These are phyloP conservation scores for Garrulus glandarius DNA, from an alignment of 2,797 vertebrate species.

Conservation along the genomic window DNA sequence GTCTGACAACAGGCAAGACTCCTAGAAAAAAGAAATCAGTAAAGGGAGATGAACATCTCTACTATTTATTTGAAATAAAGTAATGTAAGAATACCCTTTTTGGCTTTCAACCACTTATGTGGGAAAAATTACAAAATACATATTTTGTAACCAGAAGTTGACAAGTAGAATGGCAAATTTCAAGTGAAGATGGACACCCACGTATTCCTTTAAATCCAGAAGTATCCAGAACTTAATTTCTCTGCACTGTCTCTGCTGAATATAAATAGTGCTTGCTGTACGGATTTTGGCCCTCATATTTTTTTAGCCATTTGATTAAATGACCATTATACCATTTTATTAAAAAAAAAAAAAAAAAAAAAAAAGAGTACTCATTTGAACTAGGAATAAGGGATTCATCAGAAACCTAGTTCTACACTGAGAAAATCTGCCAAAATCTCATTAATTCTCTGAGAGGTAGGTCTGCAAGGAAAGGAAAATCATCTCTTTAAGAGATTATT, in stretches of 20 bases:
- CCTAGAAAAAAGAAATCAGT: not conserved
- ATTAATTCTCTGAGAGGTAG: not conserved
- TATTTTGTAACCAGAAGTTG: not conserved
- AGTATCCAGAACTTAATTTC: not conserved
- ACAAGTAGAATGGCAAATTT: not conserved
- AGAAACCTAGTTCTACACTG: not conserved
- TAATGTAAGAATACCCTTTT: not conserved
- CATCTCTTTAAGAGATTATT: not conserved
- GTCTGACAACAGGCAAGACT: not conserved
- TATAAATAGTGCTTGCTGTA: not conserved
- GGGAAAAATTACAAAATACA: not conserved
- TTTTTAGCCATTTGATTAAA: not conserved
- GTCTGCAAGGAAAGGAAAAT: not conserved
- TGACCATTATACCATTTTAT: not conserved
- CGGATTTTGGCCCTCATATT: not conserved
- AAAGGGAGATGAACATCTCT: not conserved
- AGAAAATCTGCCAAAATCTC: not conserved
- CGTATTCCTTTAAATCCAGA: not conserved
- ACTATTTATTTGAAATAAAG: not conserved
- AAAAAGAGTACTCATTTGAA: not conserved
- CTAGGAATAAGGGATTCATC: not conserved
- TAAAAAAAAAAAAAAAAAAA: not conserved
- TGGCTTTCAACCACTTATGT: not conserved
- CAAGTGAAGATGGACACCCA: not conserved
- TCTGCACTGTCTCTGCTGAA: not conserved